Evolutionary conservation across 2,888 invertebrate genomes (phyloP), one percentile per base, ranked within the genome.

Genomic region (Copidosoma aretas): DNA sequence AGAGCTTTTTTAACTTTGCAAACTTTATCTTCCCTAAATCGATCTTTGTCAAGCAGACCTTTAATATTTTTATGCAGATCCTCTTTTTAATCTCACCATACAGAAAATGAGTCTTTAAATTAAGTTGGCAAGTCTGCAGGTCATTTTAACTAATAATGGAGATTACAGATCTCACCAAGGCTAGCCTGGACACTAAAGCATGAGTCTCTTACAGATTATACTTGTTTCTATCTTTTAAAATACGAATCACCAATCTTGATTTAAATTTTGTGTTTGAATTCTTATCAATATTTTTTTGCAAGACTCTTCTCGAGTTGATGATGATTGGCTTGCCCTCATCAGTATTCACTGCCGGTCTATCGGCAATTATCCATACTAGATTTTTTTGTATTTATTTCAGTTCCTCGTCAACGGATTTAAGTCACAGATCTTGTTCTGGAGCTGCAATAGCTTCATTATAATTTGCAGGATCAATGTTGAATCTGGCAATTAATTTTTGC

Each of bases 81-180:
- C 60, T 49, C 39, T 71, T 64, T 1, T 69, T 61, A 15, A 69
- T 39, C 10, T 10, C 41, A 49, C 74, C 75, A 46, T 77, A 72
- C 10, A 77, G 53, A 60, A 77, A 77, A 15, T 76, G 76, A 41
- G 74, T 75, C 60, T 72, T 73, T 14, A 72, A 71, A 49, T 70
- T 68, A 2, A 71, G 32, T 43, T 70, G 71, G 24, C 59, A 32
- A 1, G 64, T 43, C 5, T 70, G 59, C n/a, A 69, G 41, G 41
- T 68, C 12, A 12, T 53, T 4, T 12, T 53, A 19, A 53, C 19
- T 53, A 14, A 21, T 21, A 5, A 53, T 53, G 5, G 21, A n/a
- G 22, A 53, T 19, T 12, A 53, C 19, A 8, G 52, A 19, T 53
- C 21, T 53, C 14, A 53, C 52, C 4, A 53, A 12, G 43, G 46